Evolutionary conservation across 2,888 invertebrate species (phyloP).

Genomic region (Drosophila acutilabella): DNA sequence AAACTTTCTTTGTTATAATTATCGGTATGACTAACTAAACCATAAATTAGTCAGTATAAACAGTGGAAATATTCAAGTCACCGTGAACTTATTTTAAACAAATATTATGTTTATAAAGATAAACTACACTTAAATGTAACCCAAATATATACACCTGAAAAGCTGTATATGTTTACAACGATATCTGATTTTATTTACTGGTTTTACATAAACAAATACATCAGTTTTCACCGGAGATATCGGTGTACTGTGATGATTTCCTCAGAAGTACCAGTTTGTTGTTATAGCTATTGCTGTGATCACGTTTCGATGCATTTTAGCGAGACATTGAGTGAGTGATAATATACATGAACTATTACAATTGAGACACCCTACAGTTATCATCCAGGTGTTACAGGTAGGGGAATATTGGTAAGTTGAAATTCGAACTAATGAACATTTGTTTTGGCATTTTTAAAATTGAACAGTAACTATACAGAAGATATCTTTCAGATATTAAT

Average conservation of each 20-base stretch:
- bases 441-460: too few relatives aligned
- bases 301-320: constrained; percentile 8
- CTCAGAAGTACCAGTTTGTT: constrained; percentile 10
- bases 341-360: neutral
- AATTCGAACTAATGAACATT: too few relatives aligned
- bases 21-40: neutral
- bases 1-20: neutral
- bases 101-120: neutral
- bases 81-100: neutral
- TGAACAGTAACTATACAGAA: too few relatives aligned
- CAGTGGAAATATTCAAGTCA: neutral
- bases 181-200: constrained; percentile 4
- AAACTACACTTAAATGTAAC: neutral
- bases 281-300: neutral
- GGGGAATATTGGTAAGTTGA: neutral
- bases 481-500: too few relatives aligned
- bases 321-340: neutral
- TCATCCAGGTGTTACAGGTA: neutral
- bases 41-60: neutral
- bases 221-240: constrained; percentile 1
- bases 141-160: neutral
- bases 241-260: neutral
- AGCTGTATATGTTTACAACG: neutral
- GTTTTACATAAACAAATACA: neutral
- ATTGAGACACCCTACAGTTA: neutral